A percentile compares a stretch with the other conserved stretches of the same genome.
These are phyloP conservation scores for Notolabrus celidotus DNA, from an alignment of 2,797 vertebrate species.

Conservation along the genomic window DNA sequence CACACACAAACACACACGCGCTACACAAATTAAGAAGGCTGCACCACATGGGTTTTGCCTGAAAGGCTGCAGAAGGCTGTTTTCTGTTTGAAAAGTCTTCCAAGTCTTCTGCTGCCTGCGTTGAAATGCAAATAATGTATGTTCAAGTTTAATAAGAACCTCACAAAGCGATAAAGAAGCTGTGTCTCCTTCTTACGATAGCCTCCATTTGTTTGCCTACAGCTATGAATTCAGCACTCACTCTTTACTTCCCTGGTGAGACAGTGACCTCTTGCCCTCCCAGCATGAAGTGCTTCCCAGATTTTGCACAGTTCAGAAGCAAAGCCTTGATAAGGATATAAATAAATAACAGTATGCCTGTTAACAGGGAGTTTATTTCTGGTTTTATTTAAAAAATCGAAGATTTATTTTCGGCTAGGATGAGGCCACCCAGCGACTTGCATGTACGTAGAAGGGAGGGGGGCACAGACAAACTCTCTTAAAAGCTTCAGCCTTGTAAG, in stretches of 20 bases:
- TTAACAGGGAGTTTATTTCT: slow-evolving; percentile 33
- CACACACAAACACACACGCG: slow-evolving; percentile 5
- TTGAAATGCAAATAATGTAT: slow-evolving; percentile 38
- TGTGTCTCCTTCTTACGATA: slow-evolving; percentile 16
- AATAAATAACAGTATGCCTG: slow-evolving; percentile 42
- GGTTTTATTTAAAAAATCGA: slow-evolving; percentile 36
- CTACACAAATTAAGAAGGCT: background rate
- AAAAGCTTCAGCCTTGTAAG: slow-evolving; percentile 67
- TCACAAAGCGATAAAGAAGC: background rate
- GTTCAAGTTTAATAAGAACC: slow-evolving; percentile 20
- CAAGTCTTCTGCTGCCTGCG: slow-evolving; percentile 20
- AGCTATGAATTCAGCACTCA: slow-evolving; percentile 18
- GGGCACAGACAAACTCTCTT: slow-evolving; percentile 54
- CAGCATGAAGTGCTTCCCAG: slow-evolving; percentile 25
- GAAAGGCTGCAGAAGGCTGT: slow-evolving; percentile 27
- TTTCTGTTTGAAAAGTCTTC: slow-evolving; percentile 24
- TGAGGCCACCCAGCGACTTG: slow-evolving; percentile 46
- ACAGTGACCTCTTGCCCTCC: slow-evolving; percentile 24
- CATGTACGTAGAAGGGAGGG: slow-evolving; percentile 33
- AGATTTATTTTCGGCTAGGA: slow-evolving; percentile 34
- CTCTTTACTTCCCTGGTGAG: slow-evolving; percentile 8
- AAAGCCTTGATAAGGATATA: slow-evolving; percentile 25
- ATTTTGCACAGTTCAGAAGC: slow-evolving; percentile 19
- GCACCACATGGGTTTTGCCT: slow-evolving; percentile 33
- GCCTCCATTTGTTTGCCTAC: slow-evolving; percentile 16